phyloP scores from a whole-genome alignment of 2,797 vertebrate species.

The Acanthis flammea region DNA sequence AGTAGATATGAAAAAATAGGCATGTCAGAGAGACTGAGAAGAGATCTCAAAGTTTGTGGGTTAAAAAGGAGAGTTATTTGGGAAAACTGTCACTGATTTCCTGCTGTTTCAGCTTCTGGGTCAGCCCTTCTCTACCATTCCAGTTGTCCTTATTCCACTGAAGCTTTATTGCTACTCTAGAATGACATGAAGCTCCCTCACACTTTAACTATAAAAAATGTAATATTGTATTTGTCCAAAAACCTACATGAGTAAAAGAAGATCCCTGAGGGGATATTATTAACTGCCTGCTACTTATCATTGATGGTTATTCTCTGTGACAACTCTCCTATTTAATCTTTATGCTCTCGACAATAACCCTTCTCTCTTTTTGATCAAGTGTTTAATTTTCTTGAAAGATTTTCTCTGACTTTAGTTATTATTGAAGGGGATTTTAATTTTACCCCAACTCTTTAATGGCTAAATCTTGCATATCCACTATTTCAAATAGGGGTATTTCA shows the following conservation, averaged over 20 bases:
- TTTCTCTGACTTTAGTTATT: conserved; percentile 75
- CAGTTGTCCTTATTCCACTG: neutral
- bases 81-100: neutral
- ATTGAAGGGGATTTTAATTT: conserved; percentile 74
- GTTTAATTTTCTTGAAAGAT: conserved; percentile 80
- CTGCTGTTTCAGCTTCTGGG: neutral
- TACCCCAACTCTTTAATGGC: conserved; percentile 73
- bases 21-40: neutral
- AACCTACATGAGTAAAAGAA: conserved; percentile 54
- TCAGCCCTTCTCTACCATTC: neutral
- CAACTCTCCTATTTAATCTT: conserved; percentile 74
- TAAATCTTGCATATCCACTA: conserved; percentile 75
- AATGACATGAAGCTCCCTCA: neutral
- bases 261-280: conserved; percentile 62
- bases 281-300: conserved; percentile 64
- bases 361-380: conserved; percentile 76
- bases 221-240: conserved; percentile 57
- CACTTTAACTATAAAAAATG: conserved; percentile 26
- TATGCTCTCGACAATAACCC: conserved; percentile 69
- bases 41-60: neutral
- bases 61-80: neutral
- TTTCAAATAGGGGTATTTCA: conserved; percentile 73
- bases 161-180: conserved; percentile 33
- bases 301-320: conserved; percentile 65
- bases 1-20: neutral